Conservation (phyloP, 2,888 invertebrate species). For the Taphrorychus bicolor region DNA sequence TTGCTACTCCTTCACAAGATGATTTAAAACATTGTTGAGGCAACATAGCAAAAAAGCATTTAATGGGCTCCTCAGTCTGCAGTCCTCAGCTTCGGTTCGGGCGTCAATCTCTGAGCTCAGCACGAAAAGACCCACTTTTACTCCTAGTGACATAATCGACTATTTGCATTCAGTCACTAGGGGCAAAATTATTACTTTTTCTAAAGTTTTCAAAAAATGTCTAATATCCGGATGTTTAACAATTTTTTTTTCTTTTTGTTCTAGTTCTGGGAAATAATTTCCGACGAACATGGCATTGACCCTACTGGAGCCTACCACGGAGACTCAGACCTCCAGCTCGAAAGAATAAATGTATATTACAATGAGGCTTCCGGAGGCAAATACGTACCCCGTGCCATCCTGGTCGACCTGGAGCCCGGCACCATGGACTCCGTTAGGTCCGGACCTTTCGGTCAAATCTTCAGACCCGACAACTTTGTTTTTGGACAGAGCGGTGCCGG, state of each 20-base stretch:
- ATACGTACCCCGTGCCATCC: conserved; percentile 92
- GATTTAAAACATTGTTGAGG: too few species aligned
- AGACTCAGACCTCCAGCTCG: conserved; percentile 90
- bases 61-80: too few species aligned
- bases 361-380: conserved; percentile 95
- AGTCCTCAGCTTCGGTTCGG: too few species aligned
- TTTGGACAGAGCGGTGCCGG: conserved; percentile 89
- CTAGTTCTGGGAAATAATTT: conserved; percentile 96
- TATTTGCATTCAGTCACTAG: too few species aligned
- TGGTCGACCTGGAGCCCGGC: conserved; percentile 95
- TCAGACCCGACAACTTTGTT: conserved; percentile 95
- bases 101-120: too few species aligned
- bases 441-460: conserved; percentile 92
- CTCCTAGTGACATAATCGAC: too few species aligned
- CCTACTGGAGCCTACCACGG: conserved; percentile 90
- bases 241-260: conserved; percentile 52
- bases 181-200: too few species aligned
- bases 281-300: conserved; percentile 94
- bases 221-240: too few species aligned
- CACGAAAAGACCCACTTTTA: too few species aligned
- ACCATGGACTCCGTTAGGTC: conserved; percentile 97
- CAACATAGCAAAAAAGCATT: too few species aligned
- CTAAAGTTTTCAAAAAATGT: too few species aligned
- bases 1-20: too few species aligned
- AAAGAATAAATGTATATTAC: conserved; percentile 95